phyloP scores from a whole-genome alignment of 2,888 invertebrate species.

The Eudasyphora cyanicolor region DNA sequence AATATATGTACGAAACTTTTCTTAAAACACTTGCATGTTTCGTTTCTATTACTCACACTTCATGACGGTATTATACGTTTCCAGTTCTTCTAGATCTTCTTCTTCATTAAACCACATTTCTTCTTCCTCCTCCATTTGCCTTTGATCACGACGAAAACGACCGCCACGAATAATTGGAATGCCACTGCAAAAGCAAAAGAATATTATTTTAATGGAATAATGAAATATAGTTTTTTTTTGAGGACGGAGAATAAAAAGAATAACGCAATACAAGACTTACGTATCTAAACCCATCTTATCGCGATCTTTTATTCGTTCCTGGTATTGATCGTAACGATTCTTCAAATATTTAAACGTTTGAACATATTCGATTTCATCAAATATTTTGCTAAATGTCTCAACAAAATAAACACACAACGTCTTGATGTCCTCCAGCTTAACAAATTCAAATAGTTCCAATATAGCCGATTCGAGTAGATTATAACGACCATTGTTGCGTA shows the following conservation, averaged over 20 bases:
- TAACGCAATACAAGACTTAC: conserved; percentile 79
- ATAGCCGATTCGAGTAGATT: conserved; percentile 99
- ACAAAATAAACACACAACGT: conserved; percentile 95
- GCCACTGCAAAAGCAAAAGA: conserved; percentile 67
- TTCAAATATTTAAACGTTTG: conserved; percentile 98
- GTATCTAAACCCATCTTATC: conserved; percentile 87
- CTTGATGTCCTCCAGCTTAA: conserved; percentile 95
- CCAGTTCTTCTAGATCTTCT: conserved; percentile 91
- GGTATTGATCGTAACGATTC: conserved; percentile 93
- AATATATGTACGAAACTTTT: too few relatives aligned
- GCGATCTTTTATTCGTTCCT: conserved; percentile 93
- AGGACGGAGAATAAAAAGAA: conserved; percentile 11
- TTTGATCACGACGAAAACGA: conserved; percentile 94
- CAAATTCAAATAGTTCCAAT: conserved; percentile 99
- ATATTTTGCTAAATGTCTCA: conserved; percentile 96
- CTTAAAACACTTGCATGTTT: background rate
- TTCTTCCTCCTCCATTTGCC: conserved; percentile 97
- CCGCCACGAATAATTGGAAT: conserved; percentile 86
- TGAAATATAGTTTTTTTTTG: background rate
- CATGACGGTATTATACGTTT: conserved; percentile 79
- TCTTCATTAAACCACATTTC: conserved; percentile 99
- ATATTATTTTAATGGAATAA: background rate
- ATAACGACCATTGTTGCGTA: conserved; percentile 98
- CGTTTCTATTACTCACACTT: conserved; percentile 75
- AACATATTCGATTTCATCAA: conserved; percentile 98